These are phyloP conservation scores for Aphelinus atriplicis DNA, from an alignment of 1,140 invertebrate species.

Conservation along the genomic window DNA sequence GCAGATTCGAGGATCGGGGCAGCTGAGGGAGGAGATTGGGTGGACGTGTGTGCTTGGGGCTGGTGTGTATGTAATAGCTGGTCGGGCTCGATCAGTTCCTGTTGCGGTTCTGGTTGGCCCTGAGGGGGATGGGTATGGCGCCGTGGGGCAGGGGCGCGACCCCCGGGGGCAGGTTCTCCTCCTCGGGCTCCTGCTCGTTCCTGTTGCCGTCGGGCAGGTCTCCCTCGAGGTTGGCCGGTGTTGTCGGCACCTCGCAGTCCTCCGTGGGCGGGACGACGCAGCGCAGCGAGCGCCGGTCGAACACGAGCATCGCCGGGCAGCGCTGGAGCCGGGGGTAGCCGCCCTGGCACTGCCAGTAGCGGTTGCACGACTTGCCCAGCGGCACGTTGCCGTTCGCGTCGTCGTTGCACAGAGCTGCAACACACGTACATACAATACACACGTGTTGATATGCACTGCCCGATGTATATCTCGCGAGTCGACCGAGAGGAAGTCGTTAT, in stretches of 20 bases:
- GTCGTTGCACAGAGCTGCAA: constrained; percentile 87
- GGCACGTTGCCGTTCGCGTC: constrained; percentile 83
- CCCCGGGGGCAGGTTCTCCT: constrained; percentile 63
- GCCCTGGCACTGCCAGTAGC: constrained; percentile 93
- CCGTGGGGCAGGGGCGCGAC: constrained; percentile 58
- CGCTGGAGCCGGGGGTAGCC: constrained; percentile 89
- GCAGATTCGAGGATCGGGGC: no score
- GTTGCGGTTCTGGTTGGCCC: constrained; percentile 35
- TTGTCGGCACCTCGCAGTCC: constrained; percentile 84
- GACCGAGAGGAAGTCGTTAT: no score
- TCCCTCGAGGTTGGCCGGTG: constrained; percentile 67
- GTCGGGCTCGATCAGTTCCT: constrained; percentile 18
- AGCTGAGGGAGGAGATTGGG: no score
- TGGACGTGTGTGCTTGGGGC: no score
- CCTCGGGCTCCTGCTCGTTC: constrained; percentile 62
- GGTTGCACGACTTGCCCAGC: constrained; percentile 89
- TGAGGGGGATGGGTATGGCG: constrained; percentile 55
- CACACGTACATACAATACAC: constrained; percentile 27
- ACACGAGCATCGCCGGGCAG: constrained; percentile 90
- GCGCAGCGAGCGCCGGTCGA: constrained; percentile 82
- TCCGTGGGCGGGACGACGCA: constrained; percentile 90
- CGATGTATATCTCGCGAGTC: not conserved
- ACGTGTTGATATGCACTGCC: no score
- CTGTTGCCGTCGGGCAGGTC: constrained; percentile 51
- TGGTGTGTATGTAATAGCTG: not conserved